These are phyloP conservation scores for Oryzias melastigma DNA, from an alignment of 2,113 vertebrate species.

Conservation along the genomic window DNA sequence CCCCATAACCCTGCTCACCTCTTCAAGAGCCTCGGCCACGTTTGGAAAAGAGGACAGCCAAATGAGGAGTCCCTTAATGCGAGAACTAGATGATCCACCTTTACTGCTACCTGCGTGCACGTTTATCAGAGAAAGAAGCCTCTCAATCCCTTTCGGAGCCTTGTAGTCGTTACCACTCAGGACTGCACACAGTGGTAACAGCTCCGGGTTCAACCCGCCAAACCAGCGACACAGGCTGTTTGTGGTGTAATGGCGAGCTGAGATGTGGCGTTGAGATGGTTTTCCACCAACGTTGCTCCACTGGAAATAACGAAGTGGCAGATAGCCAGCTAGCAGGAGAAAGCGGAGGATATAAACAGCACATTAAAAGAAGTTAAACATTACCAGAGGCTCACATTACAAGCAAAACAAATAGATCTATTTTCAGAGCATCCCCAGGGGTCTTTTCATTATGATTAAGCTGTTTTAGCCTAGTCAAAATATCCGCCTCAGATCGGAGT, in stretches of 20 bases:
- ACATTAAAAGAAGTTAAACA: not conserved
- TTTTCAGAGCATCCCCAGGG: too few relatives aligned
- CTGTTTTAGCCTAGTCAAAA: too few relatives aligned
- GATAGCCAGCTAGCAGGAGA: conserved; percentile 77
- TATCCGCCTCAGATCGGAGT: too few relatives aligned
- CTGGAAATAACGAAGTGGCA: conserved; percentile 84
- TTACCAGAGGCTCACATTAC: too few relatives aligned
- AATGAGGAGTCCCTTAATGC: conserved; percentile 78
- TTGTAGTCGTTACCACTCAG: conserved; percentile 87
- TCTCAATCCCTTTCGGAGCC: conserved; percentile 66
- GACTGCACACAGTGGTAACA: conserved; percentile 89
- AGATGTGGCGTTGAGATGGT: conserved; percentile 74
- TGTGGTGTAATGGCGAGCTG: conserved; percentile 78
- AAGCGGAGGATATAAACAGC: conserved; percentile 8
- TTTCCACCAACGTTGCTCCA: conserved; percentile 78
- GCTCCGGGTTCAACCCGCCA: conserved; percentile 65
- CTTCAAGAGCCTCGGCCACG: conserved; percentile 72
- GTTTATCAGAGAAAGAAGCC: conserved; percentile 65
- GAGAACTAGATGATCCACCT: conserved; percentile 54
- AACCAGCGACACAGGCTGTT: conserved; percentile 81
- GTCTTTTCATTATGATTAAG: too few relatives aligned
- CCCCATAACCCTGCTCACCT: conserved; percentile 56
- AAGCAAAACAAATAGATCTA: too few relatives aligned
- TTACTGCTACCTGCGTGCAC: conserved; percentile 30
- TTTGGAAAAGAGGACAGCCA: conserved; percentile 84